Percentiles rank a stretch among this genome's conserved stretches.
Evolutionary conservation across 2,797 vertebrate genomes (phyloP).

Genomic region (Glyptemys insculpta): DNA sequence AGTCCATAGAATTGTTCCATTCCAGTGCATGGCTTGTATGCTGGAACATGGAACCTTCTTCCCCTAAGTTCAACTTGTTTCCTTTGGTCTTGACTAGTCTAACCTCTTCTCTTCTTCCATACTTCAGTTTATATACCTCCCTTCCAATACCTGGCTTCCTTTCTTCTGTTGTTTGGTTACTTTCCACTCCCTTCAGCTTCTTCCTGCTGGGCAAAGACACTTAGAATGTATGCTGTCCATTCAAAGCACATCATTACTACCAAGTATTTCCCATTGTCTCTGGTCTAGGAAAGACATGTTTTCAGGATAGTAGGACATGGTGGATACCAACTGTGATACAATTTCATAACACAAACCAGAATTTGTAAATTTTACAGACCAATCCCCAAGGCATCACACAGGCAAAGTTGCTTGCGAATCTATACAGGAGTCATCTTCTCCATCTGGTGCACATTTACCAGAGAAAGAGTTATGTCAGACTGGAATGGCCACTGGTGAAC

Average conservation of each 20-base stretch:
- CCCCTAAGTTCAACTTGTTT: neutral
- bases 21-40: neutral
- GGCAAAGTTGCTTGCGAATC: slow-evolving; percentile 44
- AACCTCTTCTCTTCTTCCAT: neutral
- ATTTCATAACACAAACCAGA: neutral
- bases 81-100: neutral
- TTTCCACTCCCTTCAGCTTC: neutral
- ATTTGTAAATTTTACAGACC: neutral
- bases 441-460: slow-evolving; percentile 63
- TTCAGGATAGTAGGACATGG: neutral
- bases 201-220: neutral
- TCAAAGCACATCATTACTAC: neutral
- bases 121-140: neutral
- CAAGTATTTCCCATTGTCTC: neutral
- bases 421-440: slow-evolving; percentile 54
- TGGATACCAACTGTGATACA: neutral
- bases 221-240: neutral
- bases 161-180: neutral
- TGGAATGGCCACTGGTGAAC: slow-evolving; percentile 24
- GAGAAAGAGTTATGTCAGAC: slow-evolving; percentile 13
- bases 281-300: neutral
- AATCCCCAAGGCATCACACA: neutral
- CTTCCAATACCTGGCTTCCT: neutral
- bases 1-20: neutral
- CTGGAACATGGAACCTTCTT: neutral